phyloP scores from a whole-genome alignment of 1,140 invertebrate species.

The Rhagoletis pomonella region DNA sequence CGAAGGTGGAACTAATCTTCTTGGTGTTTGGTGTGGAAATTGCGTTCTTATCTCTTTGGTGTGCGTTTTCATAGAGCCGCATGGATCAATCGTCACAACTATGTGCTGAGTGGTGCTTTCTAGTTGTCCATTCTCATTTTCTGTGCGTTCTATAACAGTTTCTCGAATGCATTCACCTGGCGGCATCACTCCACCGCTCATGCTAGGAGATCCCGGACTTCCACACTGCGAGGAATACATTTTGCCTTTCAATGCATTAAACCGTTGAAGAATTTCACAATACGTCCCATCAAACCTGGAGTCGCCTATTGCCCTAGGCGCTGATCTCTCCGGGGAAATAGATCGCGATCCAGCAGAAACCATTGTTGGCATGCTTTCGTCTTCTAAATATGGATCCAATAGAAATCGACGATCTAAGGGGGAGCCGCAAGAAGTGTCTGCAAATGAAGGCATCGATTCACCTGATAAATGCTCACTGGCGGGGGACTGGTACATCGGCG shows the following conservation, averaged over 20 bases:
- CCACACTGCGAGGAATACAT: not conserved
- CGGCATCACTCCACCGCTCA: not conserved
- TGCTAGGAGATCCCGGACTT: not conserved
- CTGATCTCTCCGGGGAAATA: not conserved
- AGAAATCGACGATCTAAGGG: conserved; percentile 5
- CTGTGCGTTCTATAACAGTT: conserved; percentile 36
- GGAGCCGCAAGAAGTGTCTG: conserved; percentile 19
- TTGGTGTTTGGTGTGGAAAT: not conserved
- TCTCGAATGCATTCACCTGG: conserved; percentile 19
- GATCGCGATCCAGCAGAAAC: not conserved
- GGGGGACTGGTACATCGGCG: conserved; percentile 5
- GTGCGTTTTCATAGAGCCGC: conserved; percentile 13
- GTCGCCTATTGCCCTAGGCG: not conserved
- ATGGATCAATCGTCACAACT: not conserved
- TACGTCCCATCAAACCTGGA: conserved; percentile 15
- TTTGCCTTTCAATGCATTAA: conserved; percentile 19
- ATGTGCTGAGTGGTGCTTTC: conserved; percentile 16
- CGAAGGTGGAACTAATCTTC: not conserved
- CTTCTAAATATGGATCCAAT: not conserved
- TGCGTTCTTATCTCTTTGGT: conserved; percentile 25
- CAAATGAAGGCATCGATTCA: conserved; percentile 27
- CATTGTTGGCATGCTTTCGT: conserved; percentile 20
- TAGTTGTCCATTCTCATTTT: conserved; percentile 44
- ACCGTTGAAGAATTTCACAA: conserved; percentile 12
- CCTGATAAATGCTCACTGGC: conserved; percentile 10